phyloP scores from a whole-genome alignment of 2,113 vertebrate genomes.

The Hippopotamus amphibius region DNA sequence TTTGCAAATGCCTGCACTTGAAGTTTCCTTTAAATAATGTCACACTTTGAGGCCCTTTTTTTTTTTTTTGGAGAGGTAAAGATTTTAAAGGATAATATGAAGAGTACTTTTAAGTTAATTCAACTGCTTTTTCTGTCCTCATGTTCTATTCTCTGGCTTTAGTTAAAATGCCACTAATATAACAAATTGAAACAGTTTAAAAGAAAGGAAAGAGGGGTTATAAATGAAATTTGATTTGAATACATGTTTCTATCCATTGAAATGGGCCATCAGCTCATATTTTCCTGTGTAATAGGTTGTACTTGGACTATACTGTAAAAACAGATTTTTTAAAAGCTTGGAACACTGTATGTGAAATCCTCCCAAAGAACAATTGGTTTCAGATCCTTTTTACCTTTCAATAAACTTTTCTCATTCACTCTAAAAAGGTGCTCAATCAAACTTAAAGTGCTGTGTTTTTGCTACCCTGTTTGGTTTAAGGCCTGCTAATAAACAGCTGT shows the following conservation, averaged over 20 bases:
- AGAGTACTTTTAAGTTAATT: slow-evolving; percentile 71
- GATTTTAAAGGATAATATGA: slow-evolving; percentile 37
- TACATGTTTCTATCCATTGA: neutral
- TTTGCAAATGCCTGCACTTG: slow-evolving; percentile 81
- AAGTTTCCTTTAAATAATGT: slow-evolving; percentile 79
- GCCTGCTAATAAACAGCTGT: neutral
- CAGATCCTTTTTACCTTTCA: neutral
- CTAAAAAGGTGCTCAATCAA: slow-evolving; percentile 13
- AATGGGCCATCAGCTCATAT: neutral
- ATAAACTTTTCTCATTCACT: slow-evolving; percentile 47
- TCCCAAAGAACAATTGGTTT: neutral
- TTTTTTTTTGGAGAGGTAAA: slow-evolving; percentile 69
- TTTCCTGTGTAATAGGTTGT: neutral
- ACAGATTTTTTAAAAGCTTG: neutral
- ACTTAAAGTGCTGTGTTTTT: neutral
- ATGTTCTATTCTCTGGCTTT: slow-evolving; percentile 48
- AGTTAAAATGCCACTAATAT: slow-evolving; percentile 37
- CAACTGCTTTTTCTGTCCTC: slow-evolving; percentile 43
- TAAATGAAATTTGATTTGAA: slow-evolving; percentile 47
- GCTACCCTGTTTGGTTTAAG: slow-evolving; percentile 9
- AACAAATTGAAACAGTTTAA: slow-evolving; percentile 44
- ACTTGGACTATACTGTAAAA: neutral
- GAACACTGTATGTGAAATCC: neutral
- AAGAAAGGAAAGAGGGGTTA: slow-evolving; percentile 31
- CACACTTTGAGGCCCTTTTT: neutral